Conservation (phyloP, 2,113 vertebrate genomes). For the Dascyllus trimaculatus region DNA sequence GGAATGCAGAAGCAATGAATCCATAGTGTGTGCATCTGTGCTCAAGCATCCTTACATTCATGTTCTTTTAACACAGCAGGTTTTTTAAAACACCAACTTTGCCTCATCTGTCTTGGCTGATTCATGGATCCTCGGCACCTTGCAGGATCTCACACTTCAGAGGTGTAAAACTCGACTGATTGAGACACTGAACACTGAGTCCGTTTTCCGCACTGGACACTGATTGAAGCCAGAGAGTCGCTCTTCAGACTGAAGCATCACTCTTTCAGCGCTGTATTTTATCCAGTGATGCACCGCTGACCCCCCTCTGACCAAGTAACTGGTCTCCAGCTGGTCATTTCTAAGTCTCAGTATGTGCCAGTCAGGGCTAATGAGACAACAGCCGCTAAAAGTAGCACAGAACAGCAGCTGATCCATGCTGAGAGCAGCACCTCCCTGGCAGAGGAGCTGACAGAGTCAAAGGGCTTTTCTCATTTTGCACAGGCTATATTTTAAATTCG, state of each 20-base stretch:
- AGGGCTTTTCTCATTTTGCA: no score
- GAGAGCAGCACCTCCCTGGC: background rate
- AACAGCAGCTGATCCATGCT: slow-evolving; percentile 47
- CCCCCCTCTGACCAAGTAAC: slow-evolving; percentile 20
- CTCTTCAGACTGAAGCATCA: background rate
- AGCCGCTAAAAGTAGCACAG: slow-evolving; percentile 70
- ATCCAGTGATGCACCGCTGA: slow-evolving; percentile 47
- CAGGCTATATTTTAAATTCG: no score
- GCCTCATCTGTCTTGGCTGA: slow-evolving; percentile 13
- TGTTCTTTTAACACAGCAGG: background rate
- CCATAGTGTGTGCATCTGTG: background rate
- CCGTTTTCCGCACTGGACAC: slow-evolving; percentile 8
- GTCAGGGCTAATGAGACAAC: slow-evolving; percentile 73
- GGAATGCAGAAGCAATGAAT: background rate
- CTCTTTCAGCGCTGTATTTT: slow-evolving; percentile 26
- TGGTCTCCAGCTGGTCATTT: slow-evolving; percentile 67
- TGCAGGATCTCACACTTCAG: slow-evolving; percentile 41
- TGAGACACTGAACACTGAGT: slow-evolving; percentile 41
- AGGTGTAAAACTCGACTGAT: slow-evolving; percentile 50
- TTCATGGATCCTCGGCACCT: slow-evolving; percentile 28
- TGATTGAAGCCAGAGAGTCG: slow-evolving; percentile 5
- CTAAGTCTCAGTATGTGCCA: slow-evolving; percentile 38
- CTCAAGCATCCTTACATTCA: background rate
- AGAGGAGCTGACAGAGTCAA: background rate
- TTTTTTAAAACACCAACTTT: slow-evolving; percentile 17